Evolutionary conservation across 2,113 vertebrate species (phyloP).

Genomic region (Cichladusa arquata): DNA sequence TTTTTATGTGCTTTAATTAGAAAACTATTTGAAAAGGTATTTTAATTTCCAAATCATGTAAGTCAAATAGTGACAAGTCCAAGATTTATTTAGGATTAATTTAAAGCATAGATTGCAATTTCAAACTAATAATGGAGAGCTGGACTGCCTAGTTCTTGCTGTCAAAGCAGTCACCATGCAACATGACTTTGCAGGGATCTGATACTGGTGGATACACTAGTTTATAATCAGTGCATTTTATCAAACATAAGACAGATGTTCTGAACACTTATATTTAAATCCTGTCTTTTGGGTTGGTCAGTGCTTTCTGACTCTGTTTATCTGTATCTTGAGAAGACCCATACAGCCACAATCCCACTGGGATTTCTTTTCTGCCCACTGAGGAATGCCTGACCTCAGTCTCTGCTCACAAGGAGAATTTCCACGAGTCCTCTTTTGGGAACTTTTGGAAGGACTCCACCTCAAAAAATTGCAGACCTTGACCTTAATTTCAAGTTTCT

Average conservation of each 20-base stretch:
- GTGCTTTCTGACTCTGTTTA: not conserved
- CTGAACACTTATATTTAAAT: not conserved
- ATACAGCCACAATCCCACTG: no score
- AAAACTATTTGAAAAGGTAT: not conserved
- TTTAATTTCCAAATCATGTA: not conserved
- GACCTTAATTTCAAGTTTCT: not conserved
- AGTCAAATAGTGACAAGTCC: not conserved
- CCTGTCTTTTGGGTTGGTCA: not conserved
- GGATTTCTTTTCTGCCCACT: not conserved
- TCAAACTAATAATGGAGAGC: not conserved
- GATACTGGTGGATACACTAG: not conserved
- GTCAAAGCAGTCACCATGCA: not conserved
- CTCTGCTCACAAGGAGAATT: not conserved
- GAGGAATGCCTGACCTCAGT: not conserved
- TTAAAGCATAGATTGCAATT: not conserved
- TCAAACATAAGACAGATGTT: not conserved
- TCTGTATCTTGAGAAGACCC: not conserved
- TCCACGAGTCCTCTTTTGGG: not conserved
- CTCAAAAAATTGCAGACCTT: not conserved
- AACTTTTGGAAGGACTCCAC: not conserved
- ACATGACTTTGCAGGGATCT: rapidly evolving
- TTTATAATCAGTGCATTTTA: not conserved
- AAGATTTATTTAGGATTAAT: not conserved
- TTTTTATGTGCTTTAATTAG: not conserved
- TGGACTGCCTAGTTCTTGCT: not conserved